Base-by-base conservation (phyloP, 2,888 invertebrate species). In the Pachliopta kotzebuea region DNA sequence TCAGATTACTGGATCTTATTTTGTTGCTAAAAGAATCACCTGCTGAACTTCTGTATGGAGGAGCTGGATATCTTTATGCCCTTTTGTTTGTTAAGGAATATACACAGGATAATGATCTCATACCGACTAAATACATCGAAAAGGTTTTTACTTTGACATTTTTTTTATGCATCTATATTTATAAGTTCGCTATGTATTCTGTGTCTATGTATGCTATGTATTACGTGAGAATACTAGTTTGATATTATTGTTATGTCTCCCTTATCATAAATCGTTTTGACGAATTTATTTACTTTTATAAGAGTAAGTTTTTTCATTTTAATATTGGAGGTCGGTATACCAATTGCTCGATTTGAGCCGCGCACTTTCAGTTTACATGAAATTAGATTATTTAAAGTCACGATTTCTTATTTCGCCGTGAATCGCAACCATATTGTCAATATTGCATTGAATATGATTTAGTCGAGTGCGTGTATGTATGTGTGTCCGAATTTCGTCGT, bases 11-110 rank as follows among this genome's bases (percentile, higher is more conserved):
- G 71, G 80, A 88, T 18, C 76, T 96, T 65, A 86, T 92, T 63
- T 84, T 91, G 59, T 84, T 93, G 70, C 92, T 95, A 60, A 79
- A 93, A 70, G 86, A 92, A 63, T 86, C 93, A 60, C 95, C 97
- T 0, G 96, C 98, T 92, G 98, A 98, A 86, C 84, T 97, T 63
- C 90, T 98, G 45, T 97, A 96, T 90, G 98, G 98, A 7, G 93
- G 96, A 77, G 93, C 94, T 71, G 98, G 98, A 23, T 98, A 96
- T 81, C 88, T 98, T 18, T 96, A 93, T 86, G 92, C 96, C 4
- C 88, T 98, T 59, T 85, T 97, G 11, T 96, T 95, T 90, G 93
- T 97, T 0, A 95, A 95, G 76, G 92, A 93, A 76, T 81, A 95
- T 76, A 86, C 95, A n/a, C 72, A 56, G 71, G 92, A 92, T 50